Evolutionary conservation across 2,888 invertebrate genomes (phyloP).

Genomic region (Aphodius sticticus): DNA sequence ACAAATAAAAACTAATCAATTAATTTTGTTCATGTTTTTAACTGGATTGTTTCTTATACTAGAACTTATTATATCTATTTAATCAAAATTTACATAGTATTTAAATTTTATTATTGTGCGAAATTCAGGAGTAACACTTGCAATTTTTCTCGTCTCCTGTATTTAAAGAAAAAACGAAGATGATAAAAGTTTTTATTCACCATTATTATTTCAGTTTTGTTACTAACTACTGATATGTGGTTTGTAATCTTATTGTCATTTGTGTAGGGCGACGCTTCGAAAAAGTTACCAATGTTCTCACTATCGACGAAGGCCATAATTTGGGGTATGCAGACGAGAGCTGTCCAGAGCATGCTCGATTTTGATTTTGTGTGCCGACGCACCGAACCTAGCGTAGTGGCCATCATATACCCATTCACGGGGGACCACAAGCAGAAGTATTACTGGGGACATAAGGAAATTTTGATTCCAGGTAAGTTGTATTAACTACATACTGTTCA

Average conservation of each 20-base stretch:
- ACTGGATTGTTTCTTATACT: no score
- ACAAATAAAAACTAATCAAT: no score
- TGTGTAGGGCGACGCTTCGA: slow-evolving; percentile 50
- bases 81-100: no score
- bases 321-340: slow-evolving; percentile 99
- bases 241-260: slow-evolving; percentile 11
- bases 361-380: slow-evolving; percentile 95
- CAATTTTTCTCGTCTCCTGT: no score
- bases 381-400: slow-evolving; percentile 89
- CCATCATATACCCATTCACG: slow-evolving; percentile 97
- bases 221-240: background rate
- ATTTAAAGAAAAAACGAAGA: no score
- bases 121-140: no score
- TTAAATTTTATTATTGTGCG: no score
- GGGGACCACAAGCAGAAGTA: slow-evolving; percentile 99
- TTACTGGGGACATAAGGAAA: slow-evolving; percentile 99
- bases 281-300: slow-evolving; percentile 72
- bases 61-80: no score
- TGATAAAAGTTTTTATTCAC: no score
- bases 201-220: no score
- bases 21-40: no score
- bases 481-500: background rate
- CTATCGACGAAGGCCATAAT: slow-evolving; percentile 90
- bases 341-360: slow-evolving; percentile 96
- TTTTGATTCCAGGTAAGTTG: slow-evolving; percentile 74